A percentile compares a stretch with the other conserved stretches of the same genome.
Evolutionary conservation across 2,888 invertebrate species (phyloP).

Genomic region (Vesta saturnalis): DNA sequence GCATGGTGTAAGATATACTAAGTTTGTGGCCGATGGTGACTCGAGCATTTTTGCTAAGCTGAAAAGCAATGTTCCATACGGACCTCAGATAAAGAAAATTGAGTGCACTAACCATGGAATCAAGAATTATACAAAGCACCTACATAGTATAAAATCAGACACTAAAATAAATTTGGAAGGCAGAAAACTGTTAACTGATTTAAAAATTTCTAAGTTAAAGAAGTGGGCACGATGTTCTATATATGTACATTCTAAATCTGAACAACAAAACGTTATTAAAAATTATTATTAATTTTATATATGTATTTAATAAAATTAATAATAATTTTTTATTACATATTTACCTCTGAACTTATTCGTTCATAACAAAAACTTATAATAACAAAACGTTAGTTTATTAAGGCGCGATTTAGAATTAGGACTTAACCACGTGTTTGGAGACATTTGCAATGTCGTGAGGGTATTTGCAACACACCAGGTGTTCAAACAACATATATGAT

Average conservation of each 20-base stretch:
- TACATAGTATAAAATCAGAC: not conserved
- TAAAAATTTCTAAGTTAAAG: not conserved
- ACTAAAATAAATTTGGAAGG: not conserved
- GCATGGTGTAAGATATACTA: not conserved
- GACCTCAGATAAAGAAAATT: not conserved
- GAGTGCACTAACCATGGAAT: conserved; percentile 1
- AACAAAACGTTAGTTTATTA: not conserved
- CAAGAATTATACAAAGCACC: conserved; percentile 2
- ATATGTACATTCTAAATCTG: not conserved
- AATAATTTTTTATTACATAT: too few species aligned
- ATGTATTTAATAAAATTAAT: not conserved
- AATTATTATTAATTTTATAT: not conserved
- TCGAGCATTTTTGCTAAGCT: conserved; percentile 2
- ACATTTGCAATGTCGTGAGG: not conserved
- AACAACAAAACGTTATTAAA: not conserved
- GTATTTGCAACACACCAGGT: conserved; percentile 9
- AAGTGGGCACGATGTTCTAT: not conserved
- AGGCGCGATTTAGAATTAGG: not conserved
- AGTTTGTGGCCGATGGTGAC: not conserved
- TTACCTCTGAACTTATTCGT: too few species aligned
- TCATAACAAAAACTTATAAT: not conserved
- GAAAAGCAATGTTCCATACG: not conserved
- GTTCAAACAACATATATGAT: not conserved
- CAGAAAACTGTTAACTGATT: not conserved
- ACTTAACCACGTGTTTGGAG: not conserved